These are phyloP conservation scores for Halictus ligatus DNA, from an alignment of 2,888 invertebrate genomes.

Conservation along the genomic window DNA sequence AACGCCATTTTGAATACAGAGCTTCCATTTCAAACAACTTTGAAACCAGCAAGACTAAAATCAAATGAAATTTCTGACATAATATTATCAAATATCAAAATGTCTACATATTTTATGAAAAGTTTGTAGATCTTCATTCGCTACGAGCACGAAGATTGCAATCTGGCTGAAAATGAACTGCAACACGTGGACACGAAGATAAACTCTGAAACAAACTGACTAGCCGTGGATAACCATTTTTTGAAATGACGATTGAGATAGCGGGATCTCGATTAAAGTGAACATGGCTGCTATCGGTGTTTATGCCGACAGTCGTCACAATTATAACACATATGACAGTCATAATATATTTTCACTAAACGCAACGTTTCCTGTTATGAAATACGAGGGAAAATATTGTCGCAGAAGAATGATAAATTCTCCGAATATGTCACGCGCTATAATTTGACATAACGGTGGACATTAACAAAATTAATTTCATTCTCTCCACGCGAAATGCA, in stretches of 20 bases:
- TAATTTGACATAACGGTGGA: neutral
- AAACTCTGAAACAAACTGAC: neutral
- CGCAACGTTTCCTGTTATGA: neutral
- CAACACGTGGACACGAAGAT: neutral
- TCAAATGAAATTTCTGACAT: neutral
- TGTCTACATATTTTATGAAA: neutral
- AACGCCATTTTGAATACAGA: constrained; percentile 4
- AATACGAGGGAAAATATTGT: neutral
- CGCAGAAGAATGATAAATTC: neutral
- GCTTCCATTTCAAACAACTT: neutral
- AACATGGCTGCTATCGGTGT: neutral
- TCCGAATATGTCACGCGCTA: neutral
- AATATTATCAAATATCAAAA: neutral
- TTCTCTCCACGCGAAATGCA: neutral
- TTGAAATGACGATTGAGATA: neutral
- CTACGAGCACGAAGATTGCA: neutral
- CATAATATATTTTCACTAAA: neutral
- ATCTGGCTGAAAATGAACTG: neutral
- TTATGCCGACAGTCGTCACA: neutral
- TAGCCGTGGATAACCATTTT: neutral
- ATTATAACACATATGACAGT: neutral
- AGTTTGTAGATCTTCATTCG: neutral
- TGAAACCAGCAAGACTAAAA: neutral
- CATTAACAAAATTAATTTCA: neutral
- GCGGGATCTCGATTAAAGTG: neutral